Evolutionary conservation across 2,113 vertebrate genomes (phyloP).

Genomic region (Platichthys stellatus): DNA sequence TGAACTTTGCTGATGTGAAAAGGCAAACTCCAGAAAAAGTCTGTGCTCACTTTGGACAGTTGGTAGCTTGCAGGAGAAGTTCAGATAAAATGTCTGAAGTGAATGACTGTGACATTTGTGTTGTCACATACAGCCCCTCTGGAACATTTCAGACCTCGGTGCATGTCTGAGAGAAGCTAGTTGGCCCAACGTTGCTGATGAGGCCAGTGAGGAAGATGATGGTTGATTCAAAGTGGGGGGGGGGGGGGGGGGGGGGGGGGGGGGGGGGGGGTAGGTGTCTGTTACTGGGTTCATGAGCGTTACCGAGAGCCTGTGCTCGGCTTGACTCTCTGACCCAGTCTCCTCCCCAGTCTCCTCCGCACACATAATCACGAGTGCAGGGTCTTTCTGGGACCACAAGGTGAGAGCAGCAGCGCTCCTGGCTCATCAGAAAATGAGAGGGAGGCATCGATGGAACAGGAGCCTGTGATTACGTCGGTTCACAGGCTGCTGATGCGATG

Average conservation of each 20-base stretch:
- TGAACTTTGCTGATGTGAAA: no score
- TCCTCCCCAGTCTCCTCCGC: conserved; percentile 17
- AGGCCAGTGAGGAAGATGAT: background rate
- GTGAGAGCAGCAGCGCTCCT: conserved; percentile 45
- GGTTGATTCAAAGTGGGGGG: background rate
- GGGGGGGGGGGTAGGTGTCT: background rate
- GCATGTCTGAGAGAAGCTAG: no score
- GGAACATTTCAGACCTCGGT: no score
- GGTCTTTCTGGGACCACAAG: conserved; percentile 39
- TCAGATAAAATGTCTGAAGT: no score
- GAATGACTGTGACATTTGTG: no score
- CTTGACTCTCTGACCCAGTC: conserved; percentile 21
- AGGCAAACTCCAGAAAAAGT: no score
- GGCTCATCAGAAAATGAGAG: conserved; percentile 61
- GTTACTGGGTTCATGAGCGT: conserved; percentile 4
- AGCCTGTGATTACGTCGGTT: conserved; percentile 64
- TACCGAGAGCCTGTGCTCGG: background rate
- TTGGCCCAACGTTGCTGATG: conserved; percentile 12
- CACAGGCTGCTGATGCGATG: conserved; percentile 68
- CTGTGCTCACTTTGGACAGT: no score
- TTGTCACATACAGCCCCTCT: no score
- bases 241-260: background rate
- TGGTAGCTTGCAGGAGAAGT: no score
- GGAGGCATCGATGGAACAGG: conserved; percentile 49
- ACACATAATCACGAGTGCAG: conserved; percentile 37